phyloP scores from a whole-genome alignment of 2,113 vertebrate genomes.

The Calyptomena viridis region DNA sequence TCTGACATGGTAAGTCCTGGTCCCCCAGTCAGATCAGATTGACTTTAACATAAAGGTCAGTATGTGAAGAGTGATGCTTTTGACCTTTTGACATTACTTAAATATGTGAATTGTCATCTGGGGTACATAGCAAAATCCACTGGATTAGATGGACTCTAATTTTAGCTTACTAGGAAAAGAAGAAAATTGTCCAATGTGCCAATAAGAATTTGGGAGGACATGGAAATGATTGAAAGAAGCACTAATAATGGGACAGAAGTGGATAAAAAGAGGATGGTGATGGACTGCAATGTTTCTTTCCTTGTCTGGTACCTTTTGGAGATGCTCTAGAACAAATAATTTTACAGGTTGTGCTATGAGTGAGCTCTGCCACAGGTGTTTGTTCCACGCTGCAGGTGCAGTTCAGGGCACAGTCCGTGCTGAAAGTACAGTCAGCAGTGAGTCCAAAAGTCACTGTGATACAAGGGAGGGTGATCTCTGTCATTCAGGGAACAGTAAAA shows the following conservation, averaged over 20 bases:
- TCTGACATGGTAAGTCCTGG: not conserved
- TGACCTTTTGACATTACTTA: not conserved
- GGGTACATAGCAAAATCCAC: not conserved
- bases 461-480: not conserved
- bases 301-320: not conserved
- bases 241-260: not conserved
- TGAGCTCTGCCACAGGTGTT: not conserved
- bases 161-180: not conserved
- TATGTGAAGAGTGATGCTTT: not conserved
- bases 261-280: not conserved
- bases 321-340: not conserved
- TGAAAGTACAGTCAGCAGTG: not conserved
- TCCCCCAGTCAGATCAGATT: not conserved
- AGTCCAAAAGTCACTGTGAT: not conserved
- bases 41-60: not conserved
- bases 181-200: not conserved
- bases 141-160: not conserved
- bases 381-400: not conserved
- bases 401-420: accelerated
- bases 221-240: not conserved
- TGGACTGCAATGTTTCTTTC: not conserved
- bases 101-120: not conserved
- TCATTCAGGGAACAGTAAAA: not conserved
- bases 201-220: not conserved
- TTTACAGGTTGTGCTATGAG: not conserved